Base-by-base conservation (phyloP, 2,888 invertebrate species). In the Agapostemon virescens region DNA sequence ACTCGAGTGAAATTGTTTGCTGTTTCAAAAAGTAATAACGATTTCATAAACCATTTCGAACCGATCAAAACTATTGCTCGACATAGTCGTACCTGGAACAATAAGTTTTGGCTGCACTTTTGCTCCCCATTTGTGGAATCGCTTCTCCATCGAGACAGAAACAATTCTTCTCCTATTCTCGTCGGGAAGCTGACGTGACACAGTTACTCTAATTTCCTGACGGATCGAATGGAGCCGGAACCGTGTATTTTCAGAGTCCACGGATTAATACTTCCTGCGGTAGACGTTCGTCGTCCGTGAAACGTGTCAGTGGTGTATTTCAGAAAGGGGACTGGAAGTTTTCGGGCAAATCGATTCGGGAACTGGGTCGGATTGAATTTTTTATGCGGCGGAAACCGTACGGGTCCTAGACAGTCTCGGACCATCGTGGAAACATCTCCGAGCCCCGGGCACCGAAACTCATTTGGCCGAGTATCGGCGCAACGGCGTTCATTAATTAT, bases 361-460 rank as follows among this genome's bases (percentile, higher is more conserved):
- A 80, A 82, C 74, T 83, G 71, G 83, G 66, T 40, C 87, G 55
- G 20, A 66, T 66, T 79, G 74, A 86, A 82, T 77, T 82, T 81
- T 85, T 75, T 33, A 77, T 23, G 23, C 55, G 5, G 9, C 55
- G 55, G 55, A 55, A n/a, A 55, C 26, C 55, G 26, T 55, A 26
- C 55, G 5, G 52, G 15, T 23, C 45, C 45, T n/a, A n/a, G 49
- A 23, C 23, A 13, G 13, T 55, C 23, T 23, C 23, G 52, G 52
- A 26, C 23, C 55, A 55, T 11, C 55, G 55, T 55, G 15, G 49
- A n/a, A 42, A 30, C 58, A 3, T 58, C 23, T n/a, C 15, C 36
- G 20, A 42, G 13, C 55, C 1, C 15, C 26, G 23, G n/a, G n/a
- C 49, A n/a, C 20, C 15, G 55, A 17, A 17, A 7, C 58, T 63